A percentile compares a stretch with the other conserved stretches of the same genome.
Evolutionary conservation across 2,888 invertebrate genomes (phyloP).

Genomic region (Ornithoptera priamus): DNA sequence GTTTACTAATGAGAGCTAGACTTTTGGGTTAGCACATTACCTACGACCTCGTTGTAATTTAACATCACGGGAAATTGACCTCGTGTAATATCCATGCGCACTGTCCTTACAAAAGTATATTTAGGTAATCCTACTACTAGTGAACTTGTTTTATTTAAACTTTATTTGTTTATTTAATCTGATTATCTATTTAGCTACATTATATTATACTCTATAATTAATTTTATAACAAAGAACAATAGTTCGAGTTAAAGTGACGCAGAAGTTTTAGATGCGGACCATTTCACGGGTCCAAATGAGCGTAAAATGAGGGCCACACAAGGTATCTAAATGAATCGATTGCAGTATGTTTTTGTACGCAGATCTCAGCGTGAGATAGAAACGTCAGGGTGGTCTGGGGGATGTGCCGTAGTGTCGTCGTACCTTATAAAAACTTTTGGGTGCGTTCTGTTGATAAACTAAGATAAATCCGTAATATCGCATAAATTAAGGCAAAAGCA

Average conservation of each 20-base stretch:
- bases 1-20: too few species aligned
- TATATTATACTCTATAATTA: neutral
- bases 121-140: too few species aligned
- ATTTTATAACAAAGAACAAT: constrained; percentile 6
- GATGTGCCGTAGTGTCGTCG: constrained; percentile 40
- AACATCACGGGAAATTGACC: too few species aligned
- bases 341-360: constrained; percentile 62
- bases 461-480: neutral
- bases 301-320: constrained; percentile 73
- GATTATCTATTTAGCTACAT: too few species aligned
- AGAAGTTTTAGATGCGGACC: constrained; percentile 32
- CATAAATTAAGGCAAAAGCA: neutral
- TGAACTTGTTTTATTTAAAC: too few species aligned
- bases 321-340: constrained; percentile 61
- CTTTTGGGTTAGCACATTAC: too few species aligned
- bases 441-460: constrained; percentile 11
- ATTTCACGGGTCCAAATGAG: constrained; percentile 52
- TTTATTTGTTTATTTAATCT: too few species aligned
- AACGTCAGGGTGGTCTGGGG: constrained; percentile 62
- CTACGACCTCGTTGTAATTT: too few species aligned
- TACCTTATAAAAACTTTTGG: constrained; percentile 26
- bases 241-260: constrained; percentile 15
- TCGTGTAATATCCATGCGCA: too few species aligned
- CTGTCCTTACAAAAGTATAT: too few species aligned
- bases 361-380: constrained; percentile 62